Conservation (phyloP, 1,140 invertebrate genomes). For the Micrasema minimum region DNA sequence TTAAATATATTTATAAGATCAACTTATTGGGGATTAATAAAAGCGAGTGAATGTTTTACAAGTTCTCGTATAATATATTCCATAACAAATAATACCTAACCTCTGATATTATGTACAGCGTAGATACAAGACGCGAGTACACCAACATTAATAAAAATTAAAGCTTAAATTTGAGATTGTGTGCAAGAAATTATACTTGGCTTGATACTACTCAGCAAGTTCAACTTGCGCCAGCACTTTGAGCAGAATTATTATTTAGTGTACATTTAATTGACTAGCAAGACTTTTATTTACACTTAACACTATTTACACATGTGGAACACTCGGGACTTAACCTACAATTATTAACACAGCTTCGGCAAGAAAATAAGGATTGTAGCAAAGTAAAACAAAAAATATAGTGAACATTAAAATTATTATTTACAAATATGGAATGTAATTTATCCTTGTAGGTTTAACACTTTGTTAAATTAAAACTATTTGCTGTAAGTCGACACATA, state of each 20-base stretch:
- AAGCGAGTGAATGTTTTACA: constrained; percentile 36
- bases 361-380: background rate
- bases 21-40: constrained; percentile 35
- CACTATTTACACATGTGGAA: background rate
- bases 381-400: too few relatives aligned
- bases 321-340: background rate
- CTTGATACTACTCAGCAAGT: constrained; percentile 6
- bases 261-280: constrained; percentile 29
- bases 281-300: constrained; percentile 13
- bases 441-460: constrained; percentile 4
- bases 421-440: constrained; percentile 10
- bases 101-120: constrained; percentile 18
- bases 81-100: constrained; percentile 33
- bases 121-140: constrained; percentile 1
- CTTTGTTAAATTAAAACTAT: background rate
- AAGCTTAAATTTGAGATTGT: constrained; percentile 40
- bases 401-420: background rate
- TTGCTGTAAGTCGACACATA: too few relatives aligned
- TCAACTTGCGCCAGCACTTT: background rate
- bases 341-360: constrained; percentile 1
- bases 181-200: constrained; percentile 17
- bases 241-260: constrained; percentile 8
- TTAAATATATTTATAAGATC: constrained; percentile 35
- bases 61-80: constrained; percentile 26
- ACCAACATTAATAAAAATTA: constrained; percentile 28